Evolutionary conservation across 2,797 vertebrate species (phyloP).

Genomic region (Chiloscyllium punctatum): DNA sequence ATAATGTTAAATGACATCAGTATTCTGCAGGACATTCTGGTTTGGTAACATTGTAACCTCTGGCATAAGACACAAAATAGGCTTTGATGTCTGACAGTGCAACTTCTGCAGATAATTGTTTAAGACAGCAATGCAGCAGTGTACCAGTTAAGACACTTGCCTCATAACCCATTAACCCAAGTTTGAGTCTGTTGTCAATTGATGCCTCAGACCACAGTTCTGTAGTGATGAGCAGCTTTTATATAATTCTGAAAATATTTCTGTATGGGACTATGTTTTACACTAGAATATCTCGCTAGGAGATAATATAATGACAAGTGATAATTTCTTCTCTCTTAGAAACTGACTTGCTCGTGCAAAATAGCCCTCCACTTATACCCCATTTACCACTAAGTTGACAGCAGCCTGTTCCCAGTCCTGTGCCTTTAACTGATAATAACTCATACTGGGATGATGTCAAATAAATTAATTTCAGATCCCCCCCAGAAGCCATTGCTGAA

Average conservation of each 20-base stretch:
- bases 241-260: background rate
- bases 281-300: background rate
- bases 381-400: too few species aligned
- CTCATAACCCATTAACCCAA: slow-evolving; percentile 14
- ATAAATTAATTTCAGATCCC: background rate
- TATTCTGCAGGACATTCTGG: slow-evolving; percentile 36
- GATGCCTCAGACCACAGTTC: background rate
- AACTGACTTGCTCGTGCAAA: background rate
- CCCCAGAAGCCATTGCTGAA: background rate
- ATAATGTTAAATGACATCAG: slow-evolving; percentile 36
- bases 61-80: slow-evolving; percentile 20
- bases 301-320: background rate
- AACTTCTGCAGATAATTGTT: slow-evolving; percentile 26
- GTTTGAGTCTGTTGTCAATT: background rate
- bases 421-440: background rate
- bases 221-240: background rate
- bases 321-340: background rate
- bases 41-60: slow-evolving; percentile 32
- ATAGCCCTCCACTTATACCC: background rate
- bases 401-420: background rate
- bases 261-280: background rate
- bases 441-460: background rate
- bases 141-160: slow-evolving; percentile 25
- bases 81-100: slow-evolving; percentile 30
- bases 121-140: slow-evolving; percentile 15